Conservation (phyloP, 2,113 vertebrate genomes). For the Melanostigma gelatinosum region DNA sequence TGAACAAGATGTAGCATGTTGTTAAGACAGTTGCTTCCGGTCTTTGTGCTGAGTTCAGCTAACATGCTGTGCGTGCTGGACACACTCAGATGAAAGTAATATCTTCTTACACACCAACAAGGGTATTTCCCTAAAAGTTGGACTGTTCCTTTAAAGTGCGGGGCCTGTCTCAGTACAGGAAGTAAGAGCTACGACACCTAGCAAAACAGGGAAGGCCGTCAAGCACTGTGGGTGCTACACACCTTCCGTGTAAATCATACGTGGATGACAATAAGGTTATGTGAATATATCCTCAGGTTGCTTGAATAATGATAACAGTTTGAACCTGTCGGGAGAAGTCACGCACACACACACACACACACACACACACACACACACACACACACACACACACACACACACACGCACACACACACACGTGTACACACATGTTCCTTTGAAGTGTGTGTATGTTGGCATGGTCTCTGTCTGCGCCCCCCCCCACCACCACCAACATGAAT, state of each 20-base stretch:
- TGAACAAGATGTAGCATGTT: neutral
- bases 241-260: neutral
- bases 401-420: conserved; percentile 20
- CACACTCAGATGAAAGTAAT: conserved; percentile 3
- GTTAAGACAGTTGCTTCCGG: neutral
- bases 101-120: neutral
- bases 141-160: conserved; percentile 26
- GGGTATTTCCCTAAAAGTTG: conserved; percentile 23
- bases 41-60: neutral
- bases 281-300: conserved; percentile 1
- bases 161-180: neutral
- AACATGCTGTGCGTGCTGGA: neutral
- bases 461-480: conserved; percentile 66
- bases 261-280: neutral
- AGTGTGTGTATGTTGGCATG: conserved; percentile 69
- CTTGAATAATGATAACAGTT: conserved; percentile 11
- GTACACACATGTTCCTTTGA: conserved; percentile 67
- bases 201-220: neutral
- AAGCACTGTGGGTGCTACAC: neutral
- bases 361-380: conserved; percentile 31
- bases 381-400: conserved; percentile 20
- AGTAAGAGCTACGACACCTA: neutral
- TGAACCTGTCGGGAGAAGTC: conserved; percentile 24
- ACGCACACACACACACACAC: conserved; percentile 28
- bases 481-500: conserved; percentile 74